Percentiles rank a stretch among this genome's conserved stretches.
These are phyloP conservation scores for Nomada hirtipes DNA, from an alignment of 2,888 invertebrate species.

Conservation along the genomic window DNA sequence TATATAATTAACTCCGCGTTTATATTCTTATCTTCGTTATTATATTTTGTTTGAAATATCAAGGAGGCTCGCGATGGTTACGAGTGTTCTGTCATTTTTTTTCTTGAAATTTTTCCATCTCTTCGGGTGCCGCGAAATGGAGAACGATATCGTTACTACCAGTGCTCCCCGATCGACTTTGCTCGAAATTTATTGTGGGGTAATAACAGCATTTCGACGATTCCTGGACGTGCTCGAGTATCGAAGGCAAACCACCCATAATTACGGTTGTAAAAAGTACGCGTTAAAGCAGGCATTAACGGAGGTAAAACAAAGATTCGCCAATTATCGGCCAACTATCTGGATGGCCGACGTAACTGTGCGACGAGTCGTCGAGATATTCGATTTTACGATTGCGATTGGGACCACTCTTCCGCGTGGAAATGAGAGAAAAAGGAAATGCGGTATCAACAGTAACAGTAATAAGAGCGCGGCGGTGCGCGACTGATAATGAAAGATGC, in stretches of 20 bases:
- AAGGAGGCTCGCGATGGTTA: neutral
- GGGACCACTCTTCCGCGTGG: neutral
- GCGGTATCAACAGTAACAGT: neutral
- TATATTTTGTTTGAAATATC: no score
- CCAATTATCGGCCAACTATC: neutral
- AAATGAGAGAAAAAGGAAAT: neutral
- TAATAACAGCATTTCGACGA: constrained; percentile 65
- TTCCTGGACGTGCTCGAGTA: constrained; percentile 13
- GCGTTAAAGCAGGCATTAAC: constrained; percentile 59
- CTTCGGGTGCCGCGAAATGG: constrained; percentile 5
- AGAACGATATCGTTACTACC: constrained; percentile 13
- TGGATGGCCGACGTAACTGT: no score
- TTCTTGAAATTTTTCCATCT: neutral
- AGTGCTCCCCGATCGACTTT: constrained; percentile 39
- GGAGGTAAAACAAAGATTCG: constrained; percentile 61
- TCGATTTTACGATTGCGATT: constrained; percentile 2
- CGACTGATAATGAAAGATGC: neutral
- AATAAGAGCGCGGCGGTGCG: neutral
- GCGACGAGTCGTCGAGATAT: neutral
- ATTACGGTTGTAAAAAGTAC: constrained; percentile 61
- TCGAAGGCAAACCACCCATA: constrained; percentile 24
- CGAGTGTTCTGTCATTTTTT: neutral
- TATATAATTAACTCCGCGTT: no score
- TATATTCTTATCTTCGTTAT: no score
- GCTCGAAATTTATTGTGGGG: constrained; percentile 61